Conservation (phyloP, 1,140 invertebrate genomes). For the Protaetia brevitarsis region DNA sequence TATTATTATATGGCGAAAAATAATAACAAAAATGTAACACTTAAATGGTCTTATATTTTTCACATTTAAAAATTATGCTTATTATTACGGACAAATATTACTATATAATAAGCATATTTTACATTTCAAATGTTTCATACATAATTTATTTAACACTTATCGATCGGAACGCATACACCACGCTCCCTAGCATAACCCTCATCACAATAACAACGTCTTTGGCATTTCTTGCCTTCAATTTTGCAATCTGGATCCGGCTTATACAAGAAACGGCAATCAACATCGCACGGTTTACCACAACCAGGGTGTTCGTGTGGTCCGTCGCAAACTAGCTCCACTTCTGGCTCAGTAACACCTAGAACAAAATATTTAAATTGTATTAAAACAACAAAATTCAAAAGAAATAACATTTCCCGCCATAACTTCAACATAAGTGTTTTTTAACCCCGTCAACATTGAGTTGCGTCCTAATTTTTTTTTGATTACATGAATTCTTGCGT, state of each 20-base stretch:
- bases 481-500: too few species aligned
- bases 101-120: background rate
- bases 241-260: background rate
- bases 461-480: too few species aligned
- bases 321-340: background rate
- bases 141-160: background rate
- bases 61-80: background rate
- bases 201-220: background rate
- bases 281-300: background rate
- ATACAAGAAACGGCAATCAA: background rate
- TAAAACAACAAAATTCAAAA: background rate
- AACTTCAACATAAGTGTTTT: too few species aligned
- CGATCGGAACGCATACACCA: background rate
- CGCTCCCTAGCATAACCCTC: background rate
- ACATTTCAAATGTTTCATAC: background rate
- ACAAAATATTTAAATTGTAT: background rate
- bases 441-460: too few species aligned
- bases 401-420: too few species aligned
- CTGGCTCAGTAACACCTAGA: background rate
- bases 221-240: background rate
- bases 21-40: too few species aligned
- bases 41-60: too few species aligned
- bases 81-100: background rate
- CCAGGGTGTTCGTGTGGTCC: background rate
- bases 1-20: too few species aligned